Percentiles rank a stretch among this genome's conserved stretches.
phyloP scores from a whole-genome alignment of 2,888 invertebrate genomes.

The Synanthedon myopaeformis region DNA sequence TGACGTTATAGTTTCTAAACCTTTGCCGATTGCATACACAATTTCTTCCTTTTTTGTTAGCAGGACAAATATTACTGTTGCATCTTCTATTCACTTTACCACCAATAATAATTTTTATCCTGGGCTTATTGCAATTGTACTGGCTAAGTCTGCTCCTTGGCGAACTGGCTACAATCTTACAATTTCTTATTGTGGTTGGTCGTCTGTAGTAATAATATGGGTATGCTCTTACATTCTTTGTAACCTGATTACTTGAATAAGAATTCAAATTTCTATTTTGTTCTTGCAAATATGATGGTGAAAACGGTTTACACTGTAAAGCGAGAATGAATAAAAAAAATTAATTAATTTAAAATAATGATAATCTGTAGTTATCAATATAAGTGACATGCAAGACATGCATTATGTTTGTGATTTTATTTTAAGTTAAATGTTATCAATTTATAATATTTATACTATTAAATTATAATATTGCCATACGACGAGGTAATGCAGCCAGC shows the following conservation, averaged over 20 bases:
- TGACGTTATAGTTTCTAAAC: not conserved
- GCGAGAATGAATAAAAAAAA: not conserved
- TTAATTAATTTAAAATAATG: no score
- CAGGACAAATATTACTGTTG: not conserved
- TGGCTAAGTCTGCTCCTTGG: not conserved
- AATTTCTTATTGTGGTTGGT: not conserved
- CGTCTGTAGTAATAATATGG: not conserved
- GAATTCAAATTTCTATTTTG: not conserved
- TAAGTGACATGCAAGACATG: no score
- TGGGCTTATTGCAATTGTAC: not conserved
- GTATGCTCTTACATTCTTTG: not conserved
- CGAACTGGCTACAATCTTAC: not conserved
- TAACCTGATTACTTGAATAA: not conserved
- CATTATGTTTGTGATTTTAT: no score
- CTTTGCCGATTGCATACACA: not conserved
- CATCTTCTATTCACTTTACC: not conserved
- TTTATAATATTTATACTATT: no score
- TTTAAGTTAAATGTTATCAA: no score
- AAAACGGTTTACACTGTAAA: not conserved
- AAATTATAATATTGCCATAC: no score
- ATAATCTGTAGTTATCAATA: no score
- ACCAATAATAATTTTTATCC: not conserved
- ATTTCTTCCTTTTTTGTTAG: not conserved
- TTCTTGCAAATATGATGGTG: not conserved
- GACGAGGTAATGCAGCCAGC: no score